Evolutionary conservation across 2,113 vertebrate genomes (phyloP).

Genomic region (Rhodinocichla rosea): DNA sequence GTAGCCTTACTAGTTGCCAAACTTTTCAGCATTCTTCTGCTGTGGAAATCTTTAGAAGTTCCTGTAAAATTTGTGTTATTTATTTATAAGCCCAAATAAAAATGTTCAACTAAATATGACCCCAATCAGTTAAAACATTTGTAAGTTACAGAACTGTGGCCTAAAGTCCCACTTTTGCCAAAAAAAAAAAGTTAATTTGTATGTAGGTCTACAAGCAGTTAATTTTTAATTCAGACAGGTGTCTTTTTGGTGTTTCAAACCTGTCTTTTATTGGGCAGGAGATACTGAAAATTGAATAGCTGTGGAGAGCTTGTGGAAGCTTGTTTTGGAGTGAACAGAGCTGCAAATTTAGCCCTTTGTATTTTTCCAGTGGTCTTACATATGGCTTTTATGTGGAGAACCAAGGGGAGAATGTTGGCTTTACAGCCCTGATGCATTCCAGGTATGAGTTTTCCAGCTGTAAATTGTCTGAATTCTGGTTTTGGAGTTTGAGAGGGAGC

Average conservation of each 20-base stretch:
- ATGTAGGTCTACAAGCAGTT: not conserved
- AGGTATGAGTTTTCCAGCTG: not conserved
- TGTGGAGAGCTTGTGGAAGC: not conserved
- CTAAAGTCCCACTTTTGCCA: not conserved
- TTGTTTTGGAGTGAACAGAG: not conserved
- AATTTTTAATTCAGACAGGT: slow-evolving; percentile 41
- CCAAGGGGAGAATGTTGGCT: not conserved
- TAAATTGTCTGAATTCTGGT: not conserved
- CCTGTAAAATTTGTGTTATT: not conserved
- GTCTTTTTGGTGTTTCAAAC: not conserved
- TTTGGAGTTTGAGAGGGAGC: not conserved
- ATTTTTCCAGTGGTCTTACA: not conserved
- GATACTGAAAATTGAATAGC: not conserved
- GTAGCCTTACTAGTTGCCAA: not conserved
- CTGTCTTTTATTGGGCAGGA: not conserved
- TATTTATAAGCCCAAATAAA: slow-evolving; percentile 3
- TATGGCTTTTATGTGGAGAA: not conserved
- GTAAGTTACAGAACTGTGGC: not conserved
- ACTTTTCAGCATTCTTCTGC: not conserved
- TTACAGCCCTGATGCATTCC: not conserved
- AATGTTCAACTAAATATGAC: not conserved
- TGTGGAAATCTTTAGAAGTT: not conserved
- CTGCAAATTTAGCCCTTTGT: not conserved
- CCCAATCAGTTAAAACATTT: not conserved
- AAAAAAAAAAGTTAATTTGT: not conserved